phyloP scores from a whole-genome alignment of 2,113 vertebrate species.

The Carlito syrichta region DNA sequence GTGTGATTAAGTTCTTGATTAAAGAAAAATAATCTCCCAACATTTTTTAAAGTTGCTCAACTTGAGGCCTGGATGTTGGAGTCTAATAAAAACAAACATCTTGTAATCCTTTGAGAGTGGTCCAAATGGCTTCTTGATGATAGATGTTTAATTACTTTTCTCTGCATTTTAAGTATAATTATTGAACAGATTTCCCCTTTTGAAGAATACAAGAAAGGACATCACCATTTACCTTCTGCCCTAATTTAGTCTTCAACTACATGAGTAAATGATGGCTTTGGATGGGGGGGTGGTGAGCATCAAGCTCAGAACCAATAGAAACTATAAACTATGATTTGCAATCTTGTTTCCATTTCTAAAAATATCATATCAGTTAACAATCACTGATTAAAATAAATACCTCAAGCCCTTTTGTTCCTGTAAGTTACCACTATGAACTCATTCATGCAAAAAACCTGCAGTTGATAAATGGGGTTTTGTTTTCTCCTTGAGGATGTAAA shows the following conservation, averaged over 20 bases:
- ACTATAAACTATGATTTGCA: conserved; percentile 29
- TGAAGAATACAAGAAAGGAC: not conserved
- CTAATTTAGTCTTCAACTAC: conserved; percentile 24
- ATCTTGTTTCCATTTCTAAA: conserved; percentile 49
- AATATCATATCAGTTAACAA: not conserved
- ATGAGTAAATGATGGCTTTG: not conserved
- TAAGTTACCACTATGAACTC: not conserved
- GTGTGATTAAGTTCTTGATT: conserved; percentile 59
- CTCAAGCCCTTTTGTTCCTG: not conserved
- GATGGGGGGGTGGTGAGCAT: not conserved
- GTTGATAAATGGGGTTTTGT: not conserved
- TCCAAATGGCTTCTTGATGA: conserved; percentile 27
- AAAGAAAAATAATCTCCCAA: conserved; percentile 44
- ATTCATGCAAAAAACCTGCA: not conserved
- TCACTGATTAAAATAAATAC: not conserved
- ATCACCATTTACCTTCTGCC: conserved; percentile 4
- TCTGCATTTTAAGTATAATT: conserved; percentile 51
- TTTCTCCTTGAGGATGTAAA: not conserved
- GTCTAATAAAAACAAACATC: conserved; percentile 48
- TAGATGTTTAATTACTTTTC: conserved; percentile 22
- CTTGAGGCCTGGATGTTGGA: not conserved
- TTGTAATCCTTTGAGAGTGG: conserved; percentile 8
- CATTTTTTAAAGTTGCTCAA: conserved; percentile 30
- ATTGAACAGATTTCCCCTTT: not conserved
- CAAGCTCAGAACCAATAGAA: not conserved